These are phyloP conservation scores for Sinonovacula constricta DNA, from an alignment of 1,140 invertebrate species.

Conservation along the genomic window DNA sequence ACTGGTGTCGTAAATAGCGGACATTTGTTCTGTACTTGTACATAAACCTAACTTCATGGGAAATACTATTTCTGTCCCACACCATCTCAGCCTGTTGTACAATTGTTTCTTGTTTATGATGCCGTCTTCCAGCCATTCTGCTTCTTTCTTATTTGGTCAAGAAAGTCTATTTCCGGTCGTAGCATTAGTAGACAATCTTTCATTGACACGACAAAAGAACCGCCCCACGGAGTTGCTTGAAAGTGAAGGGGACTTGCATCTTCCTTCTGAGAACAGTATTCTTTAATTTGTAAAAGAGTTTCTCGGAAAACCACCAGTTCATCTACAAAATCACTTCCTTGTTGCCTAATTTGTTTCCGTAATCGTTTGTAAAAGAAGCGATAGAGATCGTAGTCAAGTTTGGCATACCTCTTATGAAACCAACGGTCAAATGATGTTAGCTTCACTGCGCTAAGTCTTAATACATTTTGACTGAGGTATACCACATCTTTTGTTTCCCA, in stretches of 20 bases:
- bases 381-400: conserved; percentile 53
- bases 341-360: conserved; percentile 27
- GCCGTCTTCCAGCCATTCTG: too few species aligned
- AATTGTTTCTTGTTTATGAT: too few species aligned
- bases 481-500: conserved; percentile 79
- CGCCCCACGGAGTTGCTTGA: neutral
- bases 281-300: conserved; percentile 16
- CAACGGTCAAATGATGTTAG: conserved; percentile 26
- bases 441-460: conserved; percentile 12
- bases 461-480: conserved; percentile 46
- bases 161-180: too few species aligned
- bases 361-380: conserved; percentile 51
- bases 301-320: conserved; percentile 51
- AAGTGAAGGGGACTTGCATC: neutral
- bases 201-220: conserved; percentile 10
- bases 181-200: too few species aligned
- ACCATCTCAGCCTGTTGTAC: too few species aligned
- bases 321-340: conserved; percentile 38
- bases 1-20: too few species aligned
- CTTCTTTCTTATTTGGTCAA: too few species aligned
- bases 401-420: conserved; percentile 42
- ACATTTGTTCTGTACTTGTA: too few species aligned
- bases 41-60: too few species aligned
- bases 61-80: too few species aligned
- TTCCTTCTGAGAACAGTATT: conserved; percentile 45